phyloP scores from a whole-genome alignment of 2,888 invertebrate species.

The Cylindroiulus punctatus region DNA sequence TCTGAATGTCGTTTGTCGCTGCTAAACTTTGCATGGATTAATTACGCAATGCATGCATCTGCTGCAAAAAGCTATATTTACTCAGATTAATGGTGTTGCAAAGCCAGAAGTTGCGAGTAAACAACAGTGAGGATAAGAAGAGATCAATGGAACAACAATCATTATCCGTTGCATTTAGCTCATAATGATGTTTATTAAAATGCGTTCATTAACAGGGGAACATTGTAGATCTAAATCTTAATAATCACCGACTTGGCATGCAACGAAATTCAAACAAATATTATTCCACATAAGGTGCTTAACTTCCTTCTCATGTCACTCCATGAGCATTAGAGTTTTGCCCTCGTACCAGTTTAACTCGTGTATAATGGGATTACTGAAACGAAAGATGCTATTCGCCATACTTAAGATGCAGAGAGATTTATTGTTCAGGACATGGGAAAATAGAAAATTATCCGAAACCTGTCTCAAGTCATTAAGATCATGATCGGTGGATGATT shows the following conservation, averaged over 20 bases:
- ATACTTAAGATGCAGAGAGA: neutral
- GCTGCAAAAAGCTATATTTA: neutral
- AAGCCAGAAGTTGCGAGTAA: neutral
- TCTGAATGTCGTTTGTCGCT: neutral
- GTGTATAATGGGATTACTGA: neutral
- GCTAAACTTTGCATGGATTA: too few relatives aligned
- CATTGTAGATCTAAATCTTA: neutral
- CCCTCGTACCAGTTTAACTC: neutral
- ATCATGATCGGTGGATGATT: neutral
- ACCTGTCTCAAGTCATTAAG: neutral
- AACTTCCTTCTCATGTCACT: slow-evolving; percentile 45
- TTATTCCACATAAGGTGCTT: neutral
- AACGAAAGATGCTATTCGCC: neutral
- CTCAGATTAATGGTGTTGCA: neutral
- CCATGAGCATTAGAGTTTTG: slow-evolving; percentile 36
- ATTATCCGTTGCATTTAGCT: neutral
- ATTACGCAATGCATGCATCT: neutral
- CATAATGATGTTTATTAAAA: neutral
- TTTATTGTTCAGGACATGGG: slow-evolving; percentile 3
- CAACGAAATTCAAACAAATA: neutral
- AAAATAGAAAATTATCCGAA: neutral
- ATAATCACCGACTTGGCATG: neutral
- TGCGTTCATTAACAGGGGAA: neutral
- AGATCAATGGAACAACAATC: neutral
- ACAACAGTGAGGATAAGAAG: too few relatives aligned